Base-by-base conservation (phyloP, 2,888 invertebrate genomes). In the Hypena proboscidalis region DNA sequence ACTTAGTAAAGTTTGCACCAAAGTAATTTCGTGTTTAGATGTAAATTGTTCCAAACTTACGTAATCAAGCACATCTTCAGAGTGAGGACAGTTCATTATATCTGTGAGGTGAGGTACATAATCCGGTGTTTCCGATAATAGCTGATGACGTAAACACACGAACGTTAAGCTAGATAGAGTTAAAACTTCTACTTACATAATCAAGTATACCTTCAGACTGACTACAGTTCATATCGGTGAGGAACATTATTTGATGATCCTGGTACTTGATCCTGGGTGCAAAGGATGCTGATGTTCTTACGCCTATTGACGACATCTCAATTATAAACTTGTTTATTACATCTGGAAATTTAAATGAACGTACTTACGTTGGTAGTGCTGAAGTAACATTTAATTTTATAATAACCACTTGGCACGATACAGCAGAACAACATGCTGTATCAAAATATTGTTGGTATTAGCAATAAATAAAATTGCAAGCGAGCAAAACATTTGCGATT, bases 151-250 rank as follows among this genome's bases (percentile, higher is more conserved):
- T n/a, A n/a, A n/a, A n/a, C n/a, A n/a, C n/a, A n/a, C n/a, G n/a
- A n/a, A n/a, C n/a, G n/a, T n/a, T n/a, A n/a, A n/a, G n/a, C n/a
- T n/a, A n/a, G n/a, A n/a, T n/a, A n/a, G n/a, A n/a, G n/a, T n/a
- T n/a, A n/a, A n/a, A 14, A 17, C 0, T 1, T 10, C 4, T 23
- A 45, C 55, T 45, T 44, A 60, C 60, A 6, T 62, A 50, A 13
- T 51, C 30, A 5, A 64, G 38, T 3, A 57, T 15, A 19, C 29
- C 6, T 14, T 26, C 44, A 0, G 64, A 58, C 3, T 44, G 31
- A 1, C 29, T 14, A 7, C 83, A 83, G 7, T 68, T 65, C 35
- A 83, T 46, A 42, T 84, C 80, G 2, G 61, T 47, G 0, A 82
- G 45, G 25, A 70, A 74, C 7, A 83, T 17, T 3, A 78, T 37